A percentile compares a stretch with the other conserved stretches of the same genome.
Conservation (phyloP, 2,797 vertebrate genomes). For the Clamator glandarius region DNA sequence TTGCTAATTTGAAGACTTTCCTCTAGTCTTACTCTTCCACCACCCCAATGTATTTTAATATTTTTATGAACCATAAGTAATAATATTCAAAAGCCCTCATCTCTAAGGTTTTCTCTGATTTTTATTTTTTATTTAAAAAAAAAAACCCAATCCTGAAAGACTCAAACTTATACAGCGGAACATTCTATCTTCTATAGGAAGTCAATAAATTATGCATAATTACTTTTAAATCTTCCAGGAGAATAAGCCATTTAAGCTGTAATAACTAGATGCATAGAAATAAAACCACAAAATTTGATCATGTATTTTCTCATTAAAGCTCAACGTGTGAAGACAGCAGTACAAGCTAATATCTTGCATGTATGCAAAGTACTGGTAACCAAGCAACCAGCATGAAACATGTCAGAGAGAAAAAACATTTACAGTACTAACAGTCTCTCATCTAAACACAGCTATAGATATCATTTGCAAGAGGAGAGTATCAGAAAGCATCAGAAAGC, state of each 20-base stretch:
- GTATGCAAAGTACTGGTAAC: slow-evolving; percentile 58
- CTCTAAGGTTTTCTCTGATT: background rate
- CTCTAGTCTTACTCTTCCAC: background rate
- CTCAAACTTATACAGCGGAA: background rate
- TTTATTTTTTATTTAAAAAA: background rate
- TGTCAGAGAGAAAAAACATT: slow-evolving; percentile 52
- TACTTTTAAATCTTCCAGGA: background rate
- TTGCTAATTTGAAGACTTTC: background rate
- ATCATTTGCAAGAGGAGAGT: background rate
- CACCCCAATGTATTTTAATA: background rate
- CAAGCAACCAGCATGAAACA: slow-evolving; percentile 68
- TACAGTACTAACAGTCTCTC: slow-evolving; percentile 46
- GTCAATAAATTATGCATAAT: background rate
- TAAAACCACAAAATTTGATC: background rate
- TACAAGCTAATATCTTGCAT: slow-evolving; percentile 20
- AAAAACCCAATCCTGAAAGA: background rate
- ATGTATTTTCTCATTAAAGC: slow-evolving; percentile 17
- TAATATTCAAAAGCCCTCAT: background rate
- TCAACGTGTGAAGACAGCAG: slow-evolving; percentile 42
- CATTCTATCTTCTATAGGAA: background rate
- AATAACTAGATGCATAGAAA: slow-evolving; percentile 5
- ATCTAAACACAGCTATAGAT: slow-evolving; percentile 34
- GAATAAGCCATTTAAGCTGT: slow-evolving; percentile 18
- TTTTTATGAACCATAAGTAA: background rate
- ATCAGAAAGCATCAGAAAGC: background rate